Evolutionary conservation across 35 echinoderm and acorn worm genomes (phyloP).

Genomic region (Amphiura filiformis): DNA sequence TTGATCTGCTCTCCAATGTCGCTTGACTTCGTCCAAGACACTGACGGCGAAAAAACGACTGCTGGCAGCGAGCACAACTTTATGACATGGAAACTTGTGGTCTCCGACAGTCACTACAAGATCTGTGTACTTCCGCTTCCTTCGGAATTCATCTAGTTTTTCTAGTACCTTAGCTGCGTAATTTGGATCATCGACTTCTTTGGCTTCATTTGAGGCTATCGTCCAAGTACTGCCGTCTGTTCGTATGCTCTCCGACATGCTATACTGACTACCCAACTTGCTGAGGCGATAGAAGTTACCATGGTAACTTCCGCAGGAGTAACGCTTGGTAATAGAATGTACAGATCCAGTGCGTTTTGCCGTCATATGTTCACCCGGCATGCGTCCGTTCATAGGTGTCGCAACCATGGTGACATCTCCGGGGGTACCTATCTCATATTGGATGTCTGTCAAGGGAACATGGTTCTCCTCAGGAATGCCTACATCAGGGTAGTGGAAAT

Average conservation of each 20-base stretch:
- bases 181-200: constrained; percentile 91
- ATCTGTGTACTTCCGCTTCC: constrained; percentile 74
- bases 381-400: constrained; percentile 40
- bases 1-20: constrained; percentile 57
- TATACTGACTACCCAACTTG: constrained; percentile 76
- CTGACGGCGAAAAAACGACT: constrained; percentile 81
- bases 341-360: constrained; percentile 47
- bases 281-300: constrained; percentile 87
- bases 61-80: constrained; percentile 82
- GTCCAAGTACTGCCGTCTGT: constrained; percentile 94
- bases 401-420: constrained; percentile 41
- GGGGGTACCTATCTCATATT: constrained; percentile 40
- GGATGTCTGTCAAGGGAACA: constrained; percentile 50
- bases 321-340: constrained; percentile 57
- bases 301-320: constrained; percentile 68
- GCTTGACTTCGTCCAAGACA: constrained; percentile 75
- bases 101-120: constrained; percentile 74
- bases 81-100: constrained; percentile 72
- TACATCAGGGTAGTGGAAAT: constrained; percentile 74
- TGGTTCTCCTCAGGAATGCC: constrained; percentile 56
- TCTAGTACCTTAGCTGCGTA: constrained; percentile 90
- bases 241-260: constrained; percentile 70
- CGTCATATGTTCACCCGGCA: constrained; percentile 3
- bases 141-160: constrained; percentile 70
- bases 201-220: constrained; percentile 61